Evolutionary conservation across 1,140 invertebrate genomes (phyloP), one percentile per base, ranked within the genome.

Genomic region (Cotesia glomerata): DNA sequence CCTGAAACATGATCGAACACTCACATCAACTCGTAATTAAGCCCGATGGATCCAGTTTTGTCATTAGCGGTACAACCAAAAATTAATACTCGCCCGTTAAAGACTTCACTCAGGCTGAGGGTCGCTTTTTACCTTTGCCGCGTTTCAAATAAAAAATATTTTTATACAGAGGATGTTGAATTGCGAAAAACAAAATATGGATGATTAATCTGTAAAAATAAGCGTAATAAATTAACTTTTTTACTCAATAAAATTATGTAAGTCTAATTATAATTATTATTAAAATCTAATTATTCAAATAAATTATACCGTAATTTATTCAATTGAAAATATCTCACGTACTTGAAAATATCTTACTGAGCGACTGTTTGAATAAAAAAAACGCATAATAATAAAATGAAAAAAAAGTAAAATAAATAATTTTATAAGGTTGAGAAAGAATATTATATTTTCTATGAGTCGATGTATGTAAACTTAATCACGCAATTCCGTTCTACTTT

Each of bases 131-230:
- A 45, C 39, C 63, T 45, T 9, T 58, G 34, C 11, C 2, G 45
- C 65, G 36, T 52, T 16, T 56, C 2, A 56, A 56, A 16, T 5
- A 58, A 51, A 71, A 45, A 45, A 61, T 61, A 54, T 13, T 67
- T 59, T 65, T 72, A 76, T 80, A 81, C 82, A 81, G 80, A 80
- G 79, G 81, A 80, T 74, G 76, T 72, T 56, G 77, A 80, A 80
- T 79, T 78, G 76, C 73, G 71, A 56, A 59, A 13, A 16, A 64
- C 16, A 75, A 63, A 54, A 70, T 70, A 74, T 61, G 39, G 51
- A 56, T 67, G 67, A 72, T 45, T 52, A 26, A 69, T 54, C 13
- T 51, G 51, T 64, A 16, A 26, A 32, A 45, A 59, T 58, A 39
- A 39, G 36, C 5, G 4, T 39, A 39, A 39, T 26, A 26, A 26